A percentile compares a stretch with the other conserved stretches of the same genome.
These are phyloP conservation scores for Trichoplusia ni DNA, from an alignment of 1,140 invertebrate species.

Conservation along the genomic window DNA sequence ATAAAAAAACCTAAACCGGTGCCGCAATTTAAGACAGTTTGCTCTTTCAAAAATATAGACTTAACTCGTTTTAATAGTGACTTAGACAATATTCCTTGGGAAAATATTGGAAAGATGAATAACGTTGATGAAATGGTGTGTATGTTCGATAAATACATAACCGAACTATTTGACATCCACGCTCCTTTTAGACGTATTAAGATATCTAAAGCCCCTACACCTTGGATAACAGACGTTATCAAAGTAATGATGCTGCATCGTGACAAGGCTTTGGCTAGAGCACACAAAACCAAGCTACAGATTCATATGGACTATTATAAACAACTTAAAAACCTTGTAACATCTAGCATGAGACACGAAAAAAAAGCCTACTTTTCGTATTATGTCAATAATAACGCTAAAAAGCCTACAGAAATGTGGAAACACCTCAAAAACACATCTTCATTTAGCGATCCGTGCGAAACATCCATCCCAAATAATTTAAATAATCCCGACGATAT, in stretches of 20 bases:
- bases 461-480: conserved; percentile 22
- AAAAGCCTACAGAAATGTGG: conserved; percentile 29
- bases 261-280: background rate
- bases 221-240: background rate
- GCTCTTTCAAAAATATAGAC: too few relatives aligned
- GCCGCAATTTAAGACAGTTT: too few relatives aligned
- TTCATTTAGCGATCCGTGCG: background rate
- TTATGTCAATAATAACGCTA: conserved; percentile 31
- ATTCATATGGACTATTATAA: conserved; percentile 13
- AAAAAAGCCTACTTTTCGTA: conserved; percentile 29
- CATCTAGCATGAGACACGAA: conserved; percentile 23
- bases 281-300: background rate
- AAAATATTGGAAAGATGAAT: too few relatives aligned
- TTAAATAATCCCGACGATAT: conserved; percentile 30
- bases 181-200: background rate
- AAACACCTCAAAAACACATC: conserved; percentile 27
- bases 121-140: too few relatives aligned
- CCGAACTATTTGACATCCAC: too few relatives aligned
- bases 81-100: too few relatives aligned
- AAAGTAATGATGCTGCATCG: background rate
- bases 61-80: too few relatives aligned
- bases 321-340: conserved; percentile 32
- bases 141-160: too few relatives aligned
- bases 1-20: too few relatives aligned
- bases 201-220: background rate